Percentiles rank a stretch among this genome's conserved stretches.
phyloP scores from a whole-genome alignment of 2,888 invertebrate species.

The Allolobophora icterica region DNA sequence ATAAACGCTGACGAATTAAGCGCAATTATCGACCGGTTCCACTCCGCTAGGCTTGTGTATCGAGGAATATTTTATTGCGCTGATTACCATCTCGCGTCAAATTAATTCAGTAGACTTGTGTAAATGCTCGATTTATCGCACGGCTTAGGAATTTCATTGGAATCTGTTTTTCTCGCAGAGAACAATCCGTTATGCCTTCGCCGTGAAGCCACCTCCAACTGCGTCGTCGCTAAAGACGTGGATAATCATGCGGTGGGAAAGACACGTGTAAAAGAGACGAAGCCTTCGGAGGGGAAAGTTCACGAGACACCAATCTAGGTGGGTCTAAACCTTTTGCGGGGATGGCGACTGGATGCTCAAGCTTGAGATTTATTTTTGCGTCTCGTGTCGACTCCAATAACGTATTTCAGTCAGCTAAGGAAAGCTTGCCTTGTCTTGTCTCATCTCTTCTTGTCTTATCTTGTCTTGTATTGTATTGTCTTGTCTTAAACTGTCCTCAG shows the following conservation, averaged over 20 bases:
- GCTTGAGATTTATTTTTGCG: neutral
- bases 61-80: neutral
- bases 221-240: neutral
- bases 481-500: too few species aligned
- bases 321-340: neutral
- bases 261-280: neutral
- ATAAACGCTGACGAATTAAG: neutral
- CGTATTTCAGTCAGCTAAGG: neutral
- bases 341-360: neutral
- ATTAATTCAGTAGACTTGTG: neutral
- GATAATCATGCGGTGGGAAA: neutral
- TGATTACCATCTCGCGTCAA: constrained; percentile 14
- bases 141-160: constrained; percentile 9
- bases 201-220: neutral
- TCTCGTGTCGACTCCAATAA: neutral
- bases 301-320: constrained; percentile 29
- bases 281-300: neutral
- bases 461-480: too few species aligned
- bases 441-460: too few species aligned
- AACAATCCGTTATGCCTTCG: constrained; percentile 14
- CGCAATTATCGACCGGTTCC: neutral
- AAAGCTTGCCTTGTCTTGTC: neutral
- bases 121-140: neutral
- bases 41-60: neutral
- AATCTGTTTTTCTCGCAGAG: neutral